phyloP scores from a whole-genome alignment of 2,797 vertebrate genomes.

The Gymnothorax reevesii region DNA sequence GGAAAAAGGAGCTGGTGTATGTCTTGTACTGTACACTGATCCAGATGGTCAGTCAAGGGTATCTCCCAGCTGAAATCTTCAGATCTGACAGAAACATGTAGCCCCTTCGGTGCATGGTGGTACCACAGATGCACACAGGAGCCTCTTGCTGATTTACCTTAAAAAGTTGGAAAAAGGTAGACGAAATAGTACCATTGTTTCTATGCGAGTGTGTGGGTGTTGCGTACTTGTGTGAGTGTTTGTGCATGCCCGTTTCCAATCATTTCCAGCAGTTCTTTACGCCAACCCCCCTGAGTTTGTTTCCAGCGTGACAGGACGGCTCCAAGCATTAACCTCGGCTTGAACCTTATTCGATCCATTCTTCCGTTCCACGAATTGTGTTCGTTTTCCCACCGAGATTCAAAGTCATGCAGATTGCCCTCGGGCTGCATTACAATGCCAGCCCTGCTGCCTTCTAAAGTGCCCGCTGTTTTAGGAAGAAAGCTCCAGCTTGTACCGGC shows the following conservation, averaged over 20 bases:
- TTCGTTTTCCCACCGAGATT: constrained; percentile 26
- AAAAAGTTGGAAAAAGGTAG: constrained; percentile 18
- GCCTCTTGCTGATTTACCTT: constrained; percentile 34
- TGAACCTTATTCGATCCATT: constrained; percentile 23
- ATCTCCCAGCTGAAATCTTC: constrained; percentile 52
- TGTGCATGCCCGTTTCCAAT: constrained; percentile 17
- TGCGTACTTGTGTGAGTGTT: not conserved
- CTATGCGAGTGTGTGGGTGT: constrained; percentile 4
- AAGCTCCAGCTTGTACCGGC: constrained; percentile 33
- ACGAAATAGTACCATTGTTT: not conserved
- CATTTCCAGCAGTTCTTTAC: constrained; percentile 31
- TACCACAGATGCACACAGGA: constrained; percentile 52
- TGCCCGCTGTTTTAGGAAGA: not conserved
- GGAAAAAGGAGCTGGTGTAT: constrained; percentile 47
- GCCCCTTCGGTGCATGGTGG: constrained; percentile 33
- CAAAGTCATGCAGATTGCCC: constrained; percentile 17
- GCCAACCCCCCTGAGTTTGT: constrained; percentile 23
- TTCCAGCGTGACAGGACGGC: not conserved
- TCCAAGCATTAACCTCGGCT: constrained; percentile 14
- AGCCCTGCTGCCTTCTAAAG: not conserved
- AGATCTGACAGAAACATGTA: constrained; percentile 55
- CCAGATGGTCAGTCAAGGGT: constrained; percentile 59
- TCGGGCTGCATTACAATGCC: constrained; percentile 20
- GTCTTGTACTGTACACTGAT: constrained; percentile 45
- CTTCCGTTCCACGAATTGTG: not conserved